Evolutionary conservation across 2,888 invertebrate species (phyloP), one percentile per base, ranked within the genome.

Genomic region (Pocota personata): DNA sequence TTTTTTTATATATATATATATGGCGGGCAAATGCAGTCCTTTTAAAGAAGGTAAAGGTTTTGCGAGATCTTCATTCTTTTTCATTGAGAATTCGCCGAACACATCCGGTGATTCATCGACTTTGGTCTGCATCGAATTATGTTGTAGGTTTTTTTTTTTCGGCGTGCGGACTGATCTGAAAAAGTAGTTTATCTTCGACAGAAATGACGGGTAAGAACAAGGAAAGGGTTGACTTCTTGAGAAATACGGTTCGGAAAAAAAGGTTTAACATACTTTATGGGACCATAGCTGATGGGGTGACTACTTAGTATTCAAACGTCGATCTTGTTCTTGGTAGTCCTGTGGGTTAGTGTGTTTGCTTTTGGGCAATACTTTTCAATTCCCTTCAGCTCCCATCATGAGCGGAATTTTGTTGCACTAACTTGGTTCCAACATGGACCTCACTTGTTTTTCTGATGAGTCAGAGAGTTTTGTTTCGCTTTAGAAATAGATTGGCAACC

Each of bases 61-160:
- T 30, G 16, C 37, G 75, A 76, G 76, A 58, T 76, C 76, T 76
- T 76, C 69, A 82, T 82, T 57, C 62, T 71, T 69, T 82, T 75
- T 52, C 82, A 82, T 82, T 82, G 82, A 82, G 77, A 72, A 72
- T 79, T 79, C 8, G 64, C 37, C 64, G 43, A 77, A 72, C 69
- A 72, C 71, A 82, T 82, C 72, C 64, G 82, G 82, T 82, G 82
- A 77, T 52, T 82, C 82, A 82, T 80, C 32, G n/a, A 24, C 35
- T 7, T 58, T 30, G 14, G 64, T 55, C 52, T 52, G 52, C 66
- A 66, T 66, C 21, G 50, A 66, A 66, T 66, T 66, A 66, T 66
- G 66, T 66, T 66, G 50, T 66, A 50, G 66, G 43, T 10, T 10
- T 43, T 55, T 7, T 37, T n/a, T 55, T 8, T 14, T n/a, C n/a